Percentiles rank a stretch among this genome's conserved stretches.
Evolutionary conservation across 2,113 vertebrate species (phyloP).

Genomic region (Aptenodytes patagonicus): DNA sequence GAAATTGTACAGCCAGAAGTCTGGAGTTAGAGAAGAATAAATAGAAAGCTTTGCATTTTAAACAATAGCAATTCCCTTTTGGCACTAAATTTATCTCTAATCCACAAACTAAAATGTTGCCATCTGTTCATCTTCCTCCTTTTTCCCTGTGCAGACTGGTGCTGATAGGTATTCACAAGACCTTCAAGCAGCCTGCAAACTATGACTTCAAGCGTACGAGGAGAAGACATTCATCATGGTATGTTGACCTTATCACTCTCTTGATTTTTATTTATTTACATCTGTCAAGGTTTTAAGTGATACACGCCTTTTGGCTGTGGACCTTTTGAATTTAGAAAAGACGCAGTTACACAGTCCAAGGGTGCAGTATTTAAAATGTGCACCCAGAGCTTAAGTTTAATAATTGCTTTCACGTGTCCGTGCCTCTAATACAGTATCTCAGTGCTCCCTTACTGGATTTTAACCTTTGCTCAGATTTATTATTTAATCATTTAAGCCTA

Average conservation of each 20-base stretch:
- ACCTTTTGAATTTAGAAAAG: neutral
- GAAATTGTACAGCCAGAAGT: neutral
- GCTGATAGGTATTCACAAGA: neutral
- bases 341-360: neutral
- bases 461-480: neutral
- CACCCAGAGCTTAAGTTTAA: neutral
- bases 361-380: neutral
- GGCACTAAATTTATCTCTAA: conserved; percentile 14
- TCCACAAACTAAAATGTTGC: neutral
- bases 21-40: neutral
- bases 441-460: neutral
- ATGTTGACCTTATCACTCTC: neutral
- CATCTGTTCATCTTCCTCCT: conserved; percentile 14
- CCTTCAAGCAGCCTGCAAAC: neutral
- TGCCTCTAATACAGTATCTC: neutral
- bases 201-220: neutral
- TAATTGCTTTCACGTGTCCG: neutral
- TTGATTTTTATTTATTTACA: neutral
- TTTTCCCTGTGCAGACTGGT: neutral
- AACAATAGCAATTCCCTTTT: conserved; percentile 1
- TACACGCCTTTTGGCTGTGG: neutral
- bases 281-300: neutral
- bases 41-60: conserved; percentile 14
- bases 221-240: neutral
- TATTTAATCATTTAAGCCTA: neutral